Evolutionary conservation across 1,140 invertebrate genomes (phyloP).

Genomic region (Notospermus geniculatus): DNA sequence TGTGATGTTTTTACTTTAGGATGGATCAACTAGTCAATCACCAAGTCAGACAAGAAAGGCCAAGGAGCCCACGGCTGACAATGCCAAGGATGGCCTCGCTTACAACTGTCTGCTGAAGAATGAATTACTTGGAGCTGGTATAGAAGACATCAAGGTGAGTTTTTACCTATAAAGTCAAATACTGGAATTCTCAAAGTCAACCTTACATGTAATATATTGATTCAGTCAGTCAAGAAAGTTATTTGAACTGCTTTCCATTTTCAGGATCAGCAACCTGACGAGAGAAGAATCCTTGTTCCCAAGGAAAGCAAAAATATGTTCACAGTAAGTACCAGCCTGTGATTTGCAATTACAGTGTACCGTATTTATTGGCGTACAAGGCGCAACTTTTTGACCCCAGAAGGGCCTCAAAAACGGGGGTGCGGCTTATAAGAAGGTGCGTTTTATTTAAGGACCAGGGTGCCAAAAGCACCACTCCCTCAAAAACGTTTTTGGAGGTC

Average conservation of each 20-base stretch:
- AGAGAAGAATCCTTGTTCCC: slow-evolving; percentile 68
- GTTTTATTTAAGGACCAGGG: too few species aligned
- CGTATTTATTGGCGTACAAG: too few species aligned
- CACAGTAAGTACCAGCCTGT: slow-evolving; percentile 61
- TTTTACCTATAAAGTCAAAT: neutral
- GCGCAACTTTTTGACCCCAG: too few species aligned
- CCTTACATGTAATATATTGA: too few species aligned
- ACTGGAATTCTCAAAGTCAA: too few species aligned
- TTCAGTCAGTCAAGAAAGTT: too few species aligned
- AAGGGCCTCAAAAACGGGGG: too few species aligned
- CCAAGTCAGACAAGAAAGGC: slow-evolving; percentile 63
- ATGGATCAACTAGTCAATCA: slow-evolving; percentile 41
- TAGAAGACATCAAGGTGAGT: slow-evolving; percentile 75
- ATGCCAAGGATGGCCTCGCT: slow-evolving; percentile 77
- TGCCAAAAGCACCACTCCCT: too few species aligned
- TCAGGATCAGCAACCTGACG: slow-evolving; percentile 69
- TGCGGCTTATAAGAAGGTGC: too few species aligned
- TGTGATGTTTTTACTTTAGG: slow-evolving; percentile 28
- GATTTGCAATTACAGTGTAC: too few species aligned
- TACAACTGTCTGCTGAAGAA: slow-evolving; percentile 91
- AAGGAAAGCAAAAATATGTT: slow-evolving; percentile 69
- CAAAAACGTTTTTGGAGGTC: too few species aligned
- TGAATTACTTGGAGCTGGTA: slow-evolving; percentile 84
- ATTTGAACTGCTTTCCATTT: slow-evolving; percentile 1
- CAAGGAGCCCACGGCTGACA: slow-evolving; percentile 64